Base-by-base conservation (phyloP, 2,113 vertebrate genomes). In the Panthera leo region DNA sequence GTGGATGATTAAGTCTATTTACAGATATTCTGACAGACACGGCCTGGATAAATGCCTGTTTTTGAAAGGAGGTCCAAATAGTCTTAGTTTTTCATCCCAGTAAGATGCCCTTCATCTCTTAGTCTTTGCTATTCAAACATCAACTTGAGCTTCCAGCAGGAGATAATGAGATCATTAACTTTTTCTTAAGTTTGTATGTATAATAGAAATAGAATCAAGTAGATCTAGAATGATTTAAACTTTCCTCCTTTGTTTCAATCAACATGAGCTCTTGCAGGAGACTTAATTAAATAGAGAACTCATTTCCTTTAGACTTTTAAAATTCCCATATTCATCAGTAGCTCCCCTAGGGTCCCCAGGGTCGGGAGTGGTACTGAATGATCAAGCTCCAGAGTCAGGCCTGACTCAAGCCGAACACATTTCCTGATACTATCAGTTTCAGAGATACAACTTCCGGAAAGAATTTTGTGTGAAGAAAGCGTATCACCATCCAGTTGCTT, bases 101-200 rank as follows among this genome's bases (percentile, higher is more conserved):
- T 36, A n/a, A 88, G 25, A 95, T 82, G 48, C 68, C 34, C 39
- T 89, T 73, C 45, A 5, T 75, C 53, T 75, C 68, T 73, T 29
- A 65, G 16, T 51, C 53, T 76, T 88, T 78, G 8, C 75, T 36
- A 1, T 34, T 45, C 11, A 83, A 55, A 67, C 48, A 70, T 65
- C 68, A 73, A 25, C 27, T 34, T 83, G 31, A 67, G 21, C 79
- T 76, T 79, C 70, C 42, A 53, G 18, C 25, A 67, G 34, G 79
- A 79, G 31, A 36, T 87, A 92, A 94, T 68, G 70, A 96, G 58
- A 68, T 92, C 51, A 34, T 94, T 96, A 95, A 58, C n/a, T 55
- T 96, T 96, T 88, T 63, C 71, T 83, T 89, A 51, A 65, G 19
- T 51, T 16, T n/a, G 7, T 48, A 45, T 68, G 11, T 51, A 15